These are phyloP conservation scores for Callocephalon fimbriatum DNA, from an alignment of 2,113 vertebrate species.

Conservation along the genomic window DNA sequence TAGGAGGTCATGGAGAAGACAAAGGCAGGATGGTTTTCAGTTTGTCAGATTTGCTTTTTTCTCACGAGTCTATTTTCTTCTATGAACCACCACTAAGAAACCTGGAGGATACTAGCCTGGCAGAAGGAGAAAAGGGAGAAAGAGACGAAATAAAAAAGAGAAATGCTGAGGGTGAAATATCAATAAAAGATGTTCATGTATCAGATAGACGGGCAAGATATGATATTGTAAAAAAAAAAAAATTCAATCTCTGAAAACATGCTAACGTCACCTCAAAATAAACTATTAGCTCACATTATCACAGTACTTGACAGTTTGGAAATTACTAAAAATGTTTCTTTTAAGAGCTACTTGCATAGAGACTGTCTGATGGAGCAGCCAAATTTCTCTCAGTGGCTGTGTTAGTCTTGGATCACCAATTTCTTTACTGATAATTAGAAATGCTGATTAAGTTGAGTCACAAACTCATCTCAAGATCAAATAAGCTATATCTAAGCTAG, in stretches of 20 bases:
- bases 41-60: background rate
- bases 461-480: background rate
- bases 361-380: background rate
- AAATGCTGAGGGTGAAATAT: rapidly evolving
- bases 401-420: background rate
- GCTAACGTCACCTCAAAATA: background rate
- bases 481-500: background rate
- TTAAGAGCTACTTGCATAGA: background rate
- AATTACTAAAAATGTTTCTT: background rate
- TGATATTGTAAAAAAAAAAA: background rate
- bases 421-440: background rate
- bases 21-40: background rate
- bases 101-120: background rate
- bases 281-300: background rate
- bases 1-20: background rate
- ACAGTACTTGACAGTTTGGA: background rate
- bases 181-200: background rate
- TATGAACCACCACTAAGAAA: background rate
- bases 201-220: background rate
- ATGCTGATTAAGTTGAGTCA: background rate
- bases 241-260: background rate
- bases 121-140: background rate
- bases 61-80: background rate
- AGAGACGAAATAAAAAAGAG: background rate
- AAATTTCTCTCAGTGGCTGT: background rate